These are phyloP conservation scores for Heliconius ethilla DNA, from an alignment of 2,888 invertebrate genomes.

Conservation along the genomic window DNA sequence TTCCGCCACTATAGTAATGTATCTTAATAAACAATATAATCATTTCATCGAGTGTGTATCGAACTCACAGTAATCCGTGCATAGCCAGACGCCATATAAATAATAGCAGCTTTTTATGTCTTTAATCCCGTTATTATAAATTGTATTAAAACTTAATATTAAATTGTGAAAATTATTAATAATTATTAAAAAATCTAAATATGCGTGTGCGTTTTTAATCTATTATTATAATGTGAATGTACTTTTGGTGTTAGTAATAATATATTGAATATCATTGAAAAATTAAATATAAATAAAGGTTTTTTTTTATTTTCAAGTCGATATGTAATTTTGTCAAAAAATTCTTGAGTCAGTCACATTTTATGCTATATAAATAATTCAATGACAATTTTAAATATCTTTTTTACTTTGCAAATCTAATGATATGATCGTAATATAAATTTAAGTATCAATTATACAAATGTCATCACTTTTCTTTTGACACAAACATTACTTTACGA, in stretches of 20 bases:
- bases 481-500: background rate
- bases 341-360: background rate
- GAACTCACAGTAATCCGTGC: background rate
- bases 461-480: background rate
- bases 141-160: background rate
- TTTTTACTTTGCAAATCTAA: background rate
- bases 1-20: background rate
- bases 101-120: background rate
- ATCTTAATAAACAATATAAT: background rate
- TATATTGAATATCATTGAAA: background rate
- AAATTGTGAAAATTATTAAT: background rate
- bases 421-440: constrained; percentile 3
- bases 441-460: background rate
- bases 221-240: constrained; percentile 10
- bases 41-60: background rate
- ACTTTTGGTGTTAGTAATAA: constrained; percentile 4
- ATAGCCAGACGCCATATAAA: too few species aligned
- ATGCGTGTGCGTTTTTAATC: constrained; percentile 1
- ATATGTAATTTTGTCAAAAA: background rate
- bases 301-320: background rate
- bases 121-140: background rate
- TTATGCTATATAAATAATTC: background rate
- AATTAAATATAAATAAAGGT: background rate
- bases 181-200: background rate
- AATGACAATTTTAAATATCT: background rate